Conservation (phyloP, 2,113 vertebrate genomes). For the Mixornis gularis region DNA sequence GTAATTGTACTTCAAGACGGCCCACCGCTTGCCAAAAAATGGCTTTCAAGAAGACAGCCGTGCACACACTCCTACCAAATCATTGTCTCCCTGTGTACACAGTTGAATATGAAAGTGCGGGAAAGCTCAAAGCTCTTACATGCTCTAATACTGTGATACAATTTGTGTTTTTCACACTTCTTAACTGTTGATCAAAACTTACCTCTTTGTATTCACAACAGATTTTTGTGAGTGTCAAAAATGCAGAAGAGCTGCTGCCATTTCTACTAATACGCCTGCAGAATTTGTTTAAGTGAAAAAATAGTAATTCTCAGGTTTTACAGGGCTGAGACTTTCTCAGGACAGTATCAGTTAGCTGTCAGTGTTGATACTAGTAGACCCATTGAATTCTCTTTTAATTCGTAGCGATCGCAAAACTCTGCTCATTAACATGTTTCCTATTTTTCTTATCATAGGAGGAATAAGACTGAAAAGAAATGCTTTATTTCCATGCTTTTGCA, state of each 20-base stretch:
- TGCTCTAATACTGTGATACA: not conserved
- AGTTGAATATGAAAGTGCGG: rapidly evolving
- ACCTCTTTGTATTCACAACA: rapidly evolving
- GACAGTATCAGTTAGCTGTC: not conserved
- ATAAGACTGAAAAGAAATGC: not conserved
- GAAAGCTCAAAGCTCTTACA: not conserved
- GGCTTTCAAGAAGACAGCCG: not conserved
- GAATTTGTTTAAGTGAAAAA: not conserved
- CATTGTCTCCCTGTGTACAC: not conserved
- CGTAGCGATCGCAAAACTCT: not conserved
- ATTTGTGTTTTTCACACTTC: not conserved
- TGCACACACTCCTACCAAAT: not conserved
- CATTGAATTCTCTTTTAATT: not conserved
- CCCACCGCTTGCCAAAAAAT: not conserved
- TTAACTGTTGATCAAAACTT: not conserved
- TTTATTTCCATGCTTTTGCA: not conserved
- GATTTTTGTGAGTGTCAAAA: not conserved
- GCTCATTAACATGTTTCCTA: not conserved
- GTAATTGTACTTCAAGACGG: not conserved
- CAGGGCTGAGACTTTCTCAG: not conserved
- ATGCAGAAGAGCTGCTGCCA: not conserved
- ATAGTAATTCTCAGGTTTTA: not conserved
- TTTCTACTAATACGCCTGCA: not conserved
- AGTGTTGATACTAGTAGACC: not conserved
- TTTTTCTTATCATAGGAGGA: not conserved